These are phyloP conservation scores for Limnephilus lunatus DNA, from an alignment of 2,888 invertebrate genomes.

Conservation along the genomic window DNA sequence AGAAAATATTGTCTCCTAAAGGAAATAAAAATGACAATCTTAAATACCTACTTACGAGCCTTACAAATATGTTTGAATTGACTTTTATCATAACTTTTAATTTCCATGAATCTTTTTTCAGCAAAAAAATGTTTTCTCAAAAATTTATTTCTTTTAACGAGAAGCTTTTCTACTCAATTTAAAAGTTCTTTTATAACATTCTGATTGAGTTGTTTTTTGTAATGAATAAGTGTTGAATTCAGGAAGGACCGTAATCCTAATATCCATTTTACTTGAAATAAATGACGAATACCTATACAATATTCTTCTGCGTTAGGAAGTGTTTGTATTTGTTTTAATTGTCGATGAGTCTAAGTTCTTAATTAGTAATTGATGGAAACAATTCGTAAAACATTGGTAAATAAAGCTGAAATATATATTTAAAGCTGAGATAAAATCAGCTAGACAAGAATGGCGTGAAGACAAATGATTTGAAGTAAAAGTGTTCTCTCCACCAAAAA, in stretches of 20 bases:
- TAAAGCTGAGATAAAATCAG: not conserved
- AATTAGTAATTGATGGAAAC: not conserved
- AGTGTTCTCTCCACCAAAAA: not conserved
- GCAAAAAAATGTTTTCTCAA: not conserved
- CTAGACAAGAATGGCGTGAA: not conserved
- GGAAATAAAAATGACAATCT: not conserved
- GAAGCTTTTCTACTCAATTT: not conserved
- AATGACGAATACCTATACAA: not conserved
- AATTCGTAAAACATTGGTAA: not conserved
- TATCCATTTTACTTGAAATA: not conserved
- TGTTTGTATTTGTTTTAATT: not conserved
- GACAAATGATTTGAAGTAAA: not conserved
- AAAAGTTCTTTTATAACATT: conserved; percentile 5
- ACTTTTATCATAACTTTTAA: not conserved
- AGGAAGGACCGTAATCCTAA: not conserved
- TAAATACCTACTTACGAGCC: not conserved
- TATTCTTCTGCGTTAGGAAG: not conserved
- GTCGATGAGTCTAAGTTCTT: not conserved
- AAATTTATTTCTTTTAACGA: not conserved
- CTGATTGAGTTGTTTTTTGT: not conserved
- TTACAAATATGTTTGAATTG: not conserved
- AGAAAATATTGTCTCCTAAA: not conserved
- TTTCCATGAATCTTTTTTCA: not conserved
- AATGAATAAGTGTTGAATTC: conserved; percentile 5
- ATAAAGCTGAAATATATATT: not conserved